These are phyloP conservation scores for Streblospio benedicti DNA, from an alignment of 1,140 invertebrate species.

Conservation along the genomic window DNA sequence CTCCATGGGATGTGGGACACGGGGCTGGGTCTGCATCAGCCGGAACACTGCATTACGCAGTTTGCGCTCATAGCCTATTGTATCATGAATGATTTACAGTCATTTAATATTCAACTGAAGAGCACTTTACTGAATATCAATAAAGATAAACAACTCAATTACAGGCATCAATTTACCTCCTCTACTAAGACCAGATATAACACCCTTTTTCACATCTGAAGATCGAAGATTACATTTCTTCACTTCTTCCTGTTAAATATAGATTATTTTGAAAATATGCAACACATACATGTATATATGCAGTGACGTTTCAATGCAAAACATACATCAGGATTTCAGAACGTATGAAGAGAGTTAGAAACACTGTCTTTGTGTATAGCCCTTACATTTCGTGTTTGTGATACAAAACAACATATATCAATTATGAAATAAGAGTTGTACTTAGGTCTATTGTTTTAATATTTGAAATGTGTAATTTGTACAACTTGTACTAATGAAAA, in stretches of 20 bases:
- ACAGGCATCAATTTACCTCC: slow-evolving; percentile 24
- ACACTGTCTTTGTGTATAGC: no score
- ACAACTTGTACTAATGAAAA: no score
- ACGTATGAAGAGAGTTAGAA: no score
- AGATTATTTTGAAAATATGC: neutral
- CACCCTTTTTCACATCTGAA: slow-evolving; percentile 36
- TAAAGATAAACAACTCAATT: neutral
- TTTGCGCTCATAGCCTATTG: slow-evolving; percentile 36
- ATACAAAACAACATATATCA: no score
- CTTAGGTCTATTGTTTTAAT: no score
- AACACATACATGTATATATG: neutral
- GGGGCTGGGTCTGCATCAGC: slow-evolving; percentile 29
- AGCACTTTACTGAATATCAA: neutral
- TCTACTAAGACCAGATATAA: slow-evolving; percentile 27
- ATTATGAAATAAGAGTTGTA: no score
- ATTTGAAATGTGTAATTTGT: no score
- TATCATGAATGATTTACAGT: slow-evolving; percentile 1
- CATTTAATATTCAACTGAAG: neutral
- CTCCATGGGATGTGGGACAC: slow-evolving; percentile 16
- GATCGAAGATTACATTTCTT: slow-evolving; percentile 27
- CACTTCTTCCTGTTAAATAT: slow-evolving; percentile 33
- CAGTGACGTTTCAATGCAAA: no score
- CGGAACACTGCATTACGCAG: slow-evolving; percentile 38
- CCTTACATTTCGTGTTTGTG: no score
- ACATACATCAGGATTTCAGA: no score